phyloP scores from a whole-genome alignment of 2,113 vertebrate species.

The Platichthys stellatus region DNA sequence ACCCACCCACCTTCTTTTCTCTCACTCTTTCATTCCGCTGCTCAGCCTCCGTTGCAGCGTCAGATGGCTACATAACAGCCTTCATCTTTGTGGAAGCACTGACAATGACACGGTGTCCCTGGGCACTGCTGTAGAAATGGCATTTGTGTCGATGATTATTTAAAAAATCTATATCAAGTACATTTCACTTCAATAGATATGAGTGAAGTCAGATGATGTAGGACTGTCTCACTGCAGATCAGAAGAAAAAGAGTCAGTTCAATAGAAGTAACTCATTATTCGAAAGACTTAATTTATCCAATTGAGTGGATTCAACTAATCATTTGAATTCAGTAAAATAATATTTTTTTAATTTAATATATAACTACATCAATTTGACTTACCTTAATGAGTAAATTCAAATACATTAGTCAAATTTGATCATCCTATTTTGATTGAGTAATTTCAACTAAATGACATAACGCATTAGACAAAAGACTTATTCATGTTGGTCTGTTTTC shows the following conservation, averaged over 20 bases:
- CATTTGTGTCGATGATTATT: slow-evolving; percentile 46
- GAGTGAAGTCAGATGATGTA: neutral
- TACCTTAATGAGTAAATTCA: no score
- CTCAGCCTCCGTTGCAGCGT: slow-evolving; percentile 38
- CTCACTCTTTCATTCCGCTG: slow-evolving; percentile 32
- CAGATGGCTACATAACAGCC: slow-evolving; percentile 43
- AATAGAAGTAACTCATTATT: neutral
- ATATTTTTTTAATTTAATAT: no score
- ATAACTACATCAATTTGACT: no score
- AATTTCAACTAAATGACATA: neutral
- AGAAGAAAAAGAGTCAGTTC: neutral
- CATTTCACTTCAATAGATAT: slow-evolving; percentile 11
- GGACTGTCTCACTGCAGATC: neutral
- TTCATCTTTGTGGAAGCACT: slow-evolving; percentile 41
- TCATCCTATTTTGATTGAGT: neutral
- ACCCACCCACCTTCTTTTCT: slow-evolving; percentile 35
- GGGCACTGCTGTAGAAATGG: slow-evolving; percentile 21
- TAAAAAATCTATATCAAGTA: slow-evolving; percentile 51
- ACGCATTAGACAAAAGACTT: neutral
- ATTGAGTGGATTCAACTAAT: no score
- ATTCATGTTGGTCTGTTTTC: slow-evolving; percentile 54
- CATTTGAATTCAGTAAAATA: no score
- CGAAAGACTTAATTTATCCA: neutral
- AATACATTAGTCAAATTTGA: no score
- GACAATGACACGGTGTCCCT: slow-evolving; percentile 51